These are phyloP conservation scores for Zygaena filipendulae DNA, from an alignment of 2,888 invertebrate species.

Conservation along the genomic window DNA sequence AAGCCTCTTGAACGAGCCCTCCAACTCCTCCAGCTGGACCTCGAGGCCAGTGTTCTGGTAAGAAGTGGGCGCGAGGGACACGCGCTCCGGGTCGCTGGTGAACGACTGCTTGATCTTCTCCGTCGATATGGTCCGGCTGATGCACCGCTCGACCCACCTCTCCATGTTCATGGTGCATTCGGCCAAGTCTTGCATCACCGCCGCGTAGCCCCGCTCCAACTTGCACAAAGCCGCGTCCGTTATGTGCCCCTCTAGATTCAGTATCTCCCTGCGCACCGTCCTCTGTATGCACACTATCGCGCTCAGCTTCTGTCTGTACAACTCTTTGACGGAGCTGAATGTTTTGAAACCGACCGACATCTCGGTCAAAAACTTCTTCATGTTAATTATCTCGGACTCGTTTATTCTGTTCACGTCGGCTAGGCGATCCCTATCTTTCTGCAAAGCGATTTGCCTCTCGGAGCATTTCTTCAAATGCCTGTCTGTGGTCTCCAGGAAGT, in stretches of 20 bases:
- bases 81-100: constrained; percentile 32
- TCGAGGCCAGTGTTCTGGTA: constrained; percentile 47
- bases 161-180: constrained; percentile 48
- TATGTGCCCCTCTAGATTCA: constrained; percentile 36
- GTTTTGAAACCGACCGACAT: constrained; percentile 47
- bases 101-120: constrained; percentile 53
- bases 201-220: constrained; percentile 46
- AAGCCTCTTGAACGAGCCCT: constrained; percentile 48
- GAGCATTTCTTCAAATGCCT: constrained; percentile 44
- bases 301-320: constrained; percentile 47
- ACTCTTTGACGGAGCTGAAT: constrained; percentile 42
- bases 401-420: constrained; percentile 47
- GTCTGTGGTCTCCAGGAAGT: constrained; percentile 56
- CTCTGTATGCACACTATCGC: constrained; percentile 44
- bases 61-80: constrained; percentile 27
- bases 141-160: constrained; percentile 48
- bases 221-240: constrained; percentile 35
- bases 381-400: constrained; percentile 48
- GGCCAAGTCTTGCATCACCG: constrained; percentile 46
- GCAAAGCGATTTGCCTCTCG: constrained; percentile 41
- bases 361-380: constrained; percentile 51
- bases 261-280: constrained; percentile 47
- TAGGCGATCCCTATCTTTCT: constrained; percentile 49
- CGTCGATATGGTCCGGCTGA: constrained; percentile 35
- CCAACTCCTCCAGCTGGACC: constrained; percentile 47